phyloP scores from a whole-genome alignment of 2,888 invertebrate genomes.

The Notodonta dromedarius region DNA sequence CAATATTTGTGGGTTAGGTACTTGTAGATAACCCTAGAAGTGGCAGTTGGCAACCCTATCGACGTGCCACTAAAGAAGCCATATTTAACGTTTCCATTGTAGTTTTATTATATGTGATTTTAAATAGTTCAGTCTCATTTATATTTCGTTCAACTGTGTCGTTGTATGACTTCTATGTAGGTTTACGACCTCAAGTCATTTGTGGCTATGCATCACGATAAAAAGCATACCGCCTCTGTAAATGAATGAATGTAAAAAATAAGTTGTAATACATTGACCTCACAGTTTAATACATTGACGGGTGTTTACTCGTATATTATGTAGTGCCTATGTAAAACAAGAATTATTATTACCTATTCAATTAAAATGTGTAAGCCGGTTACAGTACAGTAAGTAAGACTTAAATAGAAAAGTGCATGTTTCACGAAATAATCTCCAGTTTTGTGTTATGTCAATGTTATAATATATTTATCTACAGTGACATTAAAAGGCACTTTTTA shows the following conservation, averaged over 20 bases:
- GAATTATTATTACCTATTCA: not conserved
- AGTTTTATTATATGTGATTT: not conserved
- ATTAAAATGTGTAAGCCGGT: too few relatives aligned
- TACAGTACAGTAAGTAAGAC: too few relatives aligned
- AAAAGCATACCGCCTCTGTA: not conserved
- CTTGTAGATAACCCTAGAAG: too few relatives aligned
- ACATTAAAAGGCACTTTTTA: too few relatives aligned
- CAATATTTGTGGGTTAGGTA: too few relatives aligned
- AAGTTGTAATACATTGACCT: not conserved
- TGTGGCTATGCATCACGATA: not conserved
- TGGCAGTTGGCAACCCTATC: too few relatives aligned
- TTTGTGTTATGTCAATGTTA: too few relatives aligned
- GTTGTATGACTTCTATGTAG: not conserved
- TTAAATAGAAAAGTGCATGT: too few relatives aligned
- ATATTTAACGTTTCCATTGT: too few relatives aligned
- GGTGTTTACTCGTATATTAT: not conserved
- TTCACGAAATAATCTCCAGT: too few relatives aligned
- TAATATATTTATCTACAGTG: too few relatives aligned
- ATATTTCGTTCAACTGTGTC: not conserved
- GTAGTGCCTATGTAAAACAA: not conserved
- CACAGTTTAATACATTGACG: not conserved
- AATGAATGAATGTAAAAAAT: constrained; percentile 4
- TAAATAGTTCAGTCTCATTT: not conserved
- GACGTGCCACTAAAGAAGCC: too few relatives aligned
- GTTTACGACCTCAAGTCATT: constrained; percentile 1